A percentile compares a stretch with the other conserved stretches of the same genome.
Conservation (phyloP, 2,888 invertebrate species). For the Platynereis dumerilii region DNA sequence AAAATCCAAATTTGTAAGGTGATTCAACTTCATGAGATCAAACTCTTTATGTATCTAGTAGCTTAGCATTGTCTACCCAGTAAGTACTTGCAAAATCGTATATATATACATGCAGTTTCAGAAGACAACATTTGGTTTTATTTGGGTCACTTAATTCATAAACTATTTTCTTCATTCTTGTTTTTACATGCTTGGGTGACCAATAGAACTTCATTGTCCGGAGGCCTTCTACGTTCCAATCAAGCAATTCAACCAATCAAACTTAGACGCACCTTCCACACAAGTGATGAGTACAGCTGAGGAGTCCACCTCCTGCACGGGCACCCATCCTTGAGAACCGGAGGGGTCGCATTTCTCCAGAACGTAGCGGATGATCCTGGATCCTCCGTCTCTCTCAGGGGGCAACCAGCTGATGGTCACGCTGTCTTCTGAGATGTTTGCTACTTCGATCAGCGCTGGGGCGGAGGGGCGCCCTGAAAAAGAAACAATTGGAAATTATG, state of each 20-base stretch:
- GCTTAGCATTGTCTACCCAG: too few species aligned
- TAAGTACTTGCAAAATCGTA: too few species aligned
- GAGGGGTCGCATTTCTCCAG: constrained; percentile 64
- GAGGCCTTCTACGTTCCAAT: too few species aligned
- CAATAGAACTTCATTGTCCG: too few species aligned
- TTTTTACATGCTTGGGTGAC: too few species aligned
- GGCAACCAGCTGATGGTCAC: constrained; percentile 60
- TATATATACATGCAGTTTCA: too few species aligned
- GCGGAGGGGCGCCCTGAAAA: constrained; percentile 25
- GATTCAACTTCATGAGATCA: constrained; percentile 38
- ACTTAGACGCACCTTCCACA: constrained; percentile 23
- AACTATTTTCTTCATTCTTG: too few species aligned
- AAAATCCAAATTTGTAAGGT: constrained; percentile 32
- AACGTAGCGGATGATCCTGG: constrained; percentile 56
- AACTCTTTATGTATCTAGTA: too few species aligned
- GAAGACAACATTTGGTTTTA: too few species aligned
- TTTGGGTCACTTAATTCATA: too few species aligned
- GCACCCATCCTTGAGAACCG: constrained; percentile 67
- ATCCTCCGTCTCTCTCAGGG: constrained; percentile 61
- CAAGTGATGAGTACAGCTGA: constrained; percentile 33
- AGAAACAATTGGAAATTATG: background rate
- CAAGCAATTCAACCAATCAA: too few species aligned
- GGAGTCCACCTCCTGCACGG: constrained; percentile 37
- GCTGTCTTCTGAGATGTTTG: constrained; percentile 55
- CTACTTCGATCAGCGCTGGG: constrained; percentile 41